Conservation (phyloP, 1,140 invertebrate species). For the Dufourea novaeangliae region DNA sequence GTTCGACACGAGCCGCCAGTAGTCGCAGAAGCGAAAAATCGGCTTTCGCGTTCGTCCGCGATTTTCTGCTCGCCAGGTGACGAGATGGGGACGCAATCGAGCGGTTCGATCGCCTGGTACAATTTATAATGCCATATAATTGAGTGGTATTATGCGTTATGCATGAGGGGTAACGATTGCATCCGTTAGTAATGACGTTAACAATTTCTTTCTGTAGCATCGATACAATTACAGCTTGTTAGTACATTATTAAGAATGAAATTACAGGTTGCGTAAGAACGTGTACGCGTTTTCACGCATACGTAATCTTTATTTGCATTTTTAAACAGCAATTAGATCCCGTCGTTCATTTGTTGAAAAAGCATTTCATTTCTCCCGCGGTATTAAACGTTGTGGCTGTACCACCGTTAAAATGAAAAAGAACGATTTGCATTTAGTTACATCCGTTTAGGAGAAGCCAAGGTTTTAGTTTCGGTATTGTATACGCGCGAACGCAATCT, state of each 20-base stretch:
- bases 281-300: conserved; percentile 51
- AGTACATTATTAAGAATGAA: conserved; percentile 44
- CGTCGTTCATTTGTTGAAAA: conserved; percentile 12
- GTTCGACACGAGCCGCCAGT: background rate
- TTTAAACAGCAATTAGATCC: conserved; percentile 34
- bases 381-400: background rate
- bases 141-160: conserved; percentile 45
- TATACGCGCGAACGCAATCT: too few species aligned
- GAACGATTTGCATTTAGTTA: background rate
- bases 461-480: background rate
- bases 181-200: conserved; percentile 44
- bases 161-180: conserved; percentile 46
- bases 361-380: background rate
- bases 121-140: conserved; percentile 46
- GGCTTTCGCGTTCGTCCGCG: background rate
- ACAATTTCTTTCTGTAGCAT: conserved; percentile 13
- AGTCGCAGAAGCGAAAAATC: conserved; percentile 27
- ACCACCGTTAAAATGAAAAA: background rate
- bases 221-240: conserved; percentile 36
- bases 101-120: conserved; percentile 34
- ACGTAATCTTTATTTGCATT: conserved; percentile 49
- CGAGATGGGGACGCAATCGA: conserved; percentile 1
- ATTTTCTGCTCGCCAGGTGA: background rate
- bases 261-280: conserved; percentile 36
- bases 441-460: background rate